These are phyloP conservation scores for Strigamia maritima DNA, from an alignment of 2,888 invertebrate genomes.

Conservation along the genomic window DNA sequence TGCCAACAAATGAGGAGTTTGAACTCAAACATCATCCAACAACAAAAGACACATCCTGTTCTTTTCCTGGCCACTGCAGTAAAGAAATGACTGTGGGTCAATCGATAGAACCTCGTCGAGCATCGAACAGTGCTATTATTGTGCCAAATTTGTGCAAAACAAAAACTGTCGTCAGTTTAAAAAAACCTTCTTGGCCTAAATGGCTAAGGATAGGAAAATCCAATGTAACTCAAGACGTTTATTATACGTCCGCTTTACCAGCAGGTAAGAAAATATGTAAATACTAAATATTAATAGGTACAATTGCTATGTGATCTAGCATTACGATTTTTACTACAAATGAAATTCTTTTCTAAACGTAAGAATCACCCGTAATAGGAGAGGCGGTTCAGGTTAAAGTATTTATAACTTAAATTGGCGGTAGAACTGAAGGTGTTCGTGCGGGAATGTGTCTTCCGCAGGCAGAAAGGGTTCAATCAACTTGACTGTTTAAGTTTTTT, in stretches of 20 bases:
- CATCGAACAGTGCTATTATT: neutral
- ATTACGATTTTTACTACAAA: neutral
- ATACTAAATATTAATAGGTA: neutral
- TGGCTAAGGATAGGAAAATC: conserved; percentile 11
- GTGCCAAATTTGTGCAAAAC: conserved; percentile 10
- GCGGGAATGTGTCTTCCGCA: neutral
- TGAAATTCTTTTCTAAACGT: neutral
- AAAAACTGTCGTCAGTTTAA: conserved; percentile 7
- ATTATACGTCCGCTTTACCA: conserved; percentile 17
- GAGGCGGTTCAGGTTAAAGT: neutral
- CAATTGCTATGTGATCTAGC: neutral
- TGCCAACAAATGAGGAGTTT: conserved; percentile 27
- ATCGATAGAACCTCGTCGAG: neutral
- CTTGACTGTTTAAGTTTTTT: neutral
- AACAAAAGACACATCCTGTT: conserved; percentile 21
- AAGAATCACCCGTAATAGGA: neutral
- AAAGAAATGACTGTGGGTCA: conserved; percentile 20
- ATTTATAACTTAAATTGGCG: neutral
- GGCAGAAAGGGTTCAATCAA: conserved; percentile 9
- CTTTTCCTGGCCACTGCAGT: neutral
- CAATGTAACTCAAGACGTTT: neutral
- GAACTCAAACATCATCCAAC: conserved; percentile 17
- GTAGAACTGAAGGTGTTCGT: neutral
- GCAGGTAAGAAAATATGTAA: neutral
- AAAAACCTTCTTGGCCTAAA: conserved; percentile 5